A percentile compares a stretch with the other conserved stretches of the same genome.
Conservation (phyloP, 2,797 vertebrate species). For the Fundulus diaphanus region DNA sequence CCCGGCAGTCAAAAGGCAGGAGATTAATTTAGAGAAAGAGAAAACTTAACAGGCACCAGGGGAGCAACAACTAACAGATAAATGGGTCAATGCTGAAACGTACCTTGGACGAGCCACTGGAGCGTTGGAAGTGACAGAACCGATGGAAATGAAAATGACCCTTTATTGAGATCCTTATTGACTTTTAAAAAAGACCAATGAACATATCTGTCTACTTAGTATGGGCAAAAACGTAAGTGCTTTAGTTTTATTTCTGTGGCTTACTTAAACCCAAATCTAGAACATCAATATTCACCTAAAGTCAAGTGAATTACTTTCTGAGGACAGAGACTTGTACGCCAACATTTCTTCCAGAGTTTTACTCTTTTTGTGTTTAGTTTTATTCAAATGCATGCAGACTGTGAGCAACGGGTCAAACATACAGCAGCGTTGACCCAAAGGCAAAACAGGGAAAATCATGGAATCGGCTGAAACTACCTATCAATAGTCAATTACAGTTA, state of each 20-base stretch:
- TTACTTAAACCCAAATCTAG: neutral
- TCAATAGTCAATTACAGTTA: slow-evolving; percentile 63
- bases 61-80: slow-evolving; percentile 20
- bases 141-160: slow-evolving; percentile 22
- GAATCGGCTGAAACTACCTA: slow-evolving; percentile 18
- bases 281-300: slow-evolving; percentile 17
- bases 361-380: slow-evolving; percentile 19
- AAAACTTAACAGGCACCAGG: slow-evolving; percentile 38
- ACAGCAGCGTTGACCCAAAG: slow-evolving; percentile 18
- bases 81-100: slow-evolving; percentile 30
- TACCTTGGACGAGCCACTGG: slow-evolving; percentile 10
- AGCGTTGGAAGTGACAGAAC: slow-evolving; percentile 35
- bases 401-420: slow-evolving; percentile 14
- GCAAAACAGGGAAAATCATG: neutral
- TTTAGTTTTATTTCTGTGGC: neutral
- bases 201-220: neutral
- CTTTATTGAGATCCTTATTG: neutral
- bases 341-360: slow-evolving; percentile 3
- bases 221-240: no score
- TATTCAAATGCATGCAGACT: slow-evolving; percentile 19
- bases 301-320: slow-evolving; percentile 4
- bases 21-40: slow-evolving; percentile 48
- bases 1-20: slow-evolving; percentile 34
- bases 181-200: neutral
- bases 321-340: slow-evolving; percentile 23